Percentiles rank a stretch among this genome's conserved stretches.
These are phyloP conservation scores for Leptestheria dahalacensis DNA, from an alignment of 1,140 invertebrate genomes.

Conservation along the genomic window DNA sequence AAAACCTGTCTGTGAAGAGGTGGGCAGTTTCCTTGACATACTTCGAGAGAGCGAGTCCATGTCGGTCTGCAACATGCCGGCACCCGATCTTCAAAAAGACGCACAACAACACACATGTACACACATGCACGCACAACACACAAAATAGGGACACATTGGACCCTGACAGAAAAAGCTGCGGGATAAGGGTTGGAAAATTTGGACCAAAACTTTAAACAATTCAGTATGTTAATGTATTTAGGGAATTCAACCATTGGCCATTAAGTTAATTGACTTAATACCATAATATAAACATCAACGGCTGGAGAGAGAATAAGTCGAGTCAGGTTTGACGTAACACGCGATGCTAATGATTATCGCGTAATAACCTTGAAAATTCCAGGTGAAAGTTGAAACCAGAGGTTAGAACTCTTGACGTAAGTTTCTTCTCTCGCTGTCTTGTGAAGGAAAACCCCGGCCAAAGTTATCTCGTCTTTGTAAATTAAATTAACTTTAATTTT, in stretches of 20 bases:
- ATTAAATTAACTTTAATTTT: no score
- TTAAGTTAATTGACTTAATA: not conserved
- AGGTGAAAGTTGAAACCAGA: not conserved
- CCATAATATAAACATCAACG: not conserved
- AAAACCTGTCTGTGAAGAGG: not conserved
- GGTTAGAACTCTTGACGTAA: not conserved
- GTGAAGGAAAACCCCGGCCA: not conserved
- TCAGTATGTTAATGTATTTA: not conserved
- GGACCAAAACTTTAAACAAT: not conserved
- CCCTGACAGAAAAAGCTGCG: not conserved
- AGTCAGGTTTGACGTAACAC: no score
- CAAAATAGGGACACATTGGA: no score
- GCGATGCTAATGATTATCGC: no score
- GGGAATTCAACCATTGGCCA: not conserved
- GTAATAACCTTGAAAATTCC: not conserved
- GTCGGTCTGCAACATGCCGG: no score
- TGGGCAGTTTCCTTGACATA: not conserved
- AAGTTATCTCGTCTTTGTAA: not conserved
- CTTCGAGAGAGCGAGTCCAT: no score
- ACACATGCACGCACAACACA: no score
- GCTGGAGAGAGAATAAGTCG: not conserved
- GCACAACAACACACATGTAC: no score
- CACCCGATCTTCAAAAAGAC: no score
- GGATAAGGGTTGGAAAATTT: not conserved
- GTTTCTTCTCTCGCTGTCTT: not conserved